These are phyloP conservation scores for Malurus alboscapulatus DNA, from an alignment of 2,113 vertebrate genomes.

Conservation along the genomic window DNA sequence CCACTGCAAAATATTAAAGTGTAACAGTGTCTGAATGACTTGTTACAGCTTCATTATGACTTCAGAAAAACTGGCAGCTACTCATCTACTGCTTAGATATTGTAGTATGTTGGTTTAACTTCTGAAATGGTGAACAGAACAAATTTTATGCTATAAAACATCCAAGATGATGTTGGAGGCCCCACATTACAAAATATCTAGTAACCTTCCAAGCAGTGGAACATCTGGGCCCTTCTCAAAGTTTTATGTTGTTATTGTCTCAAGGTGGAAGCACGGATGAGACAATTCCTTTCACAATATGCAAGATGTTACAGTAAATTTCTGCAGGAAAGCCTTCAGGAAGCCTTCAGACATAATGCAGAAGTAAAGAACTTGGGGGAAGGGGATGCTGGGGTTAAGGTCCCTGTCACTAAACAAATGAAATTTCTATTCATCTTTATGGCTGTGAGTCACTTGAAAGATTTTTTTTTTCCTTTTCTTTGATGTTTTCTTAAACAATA, in stretches of 20 bases:
- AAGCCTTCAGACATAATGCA: not conserved
- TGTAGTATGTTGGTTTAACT: not conserved
- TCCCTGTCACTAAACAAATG: not conserved
- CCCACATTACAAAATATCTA: not conserved
- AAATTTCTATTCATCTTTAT: not conserved
- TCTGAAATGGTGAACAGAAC: not conserved
- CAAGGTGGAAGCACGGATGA: not conserved
- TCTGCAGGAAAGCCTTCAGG: not conserved
- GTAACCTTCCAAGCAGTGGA: not conserved
- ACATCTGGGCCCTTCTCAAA: not conserved
- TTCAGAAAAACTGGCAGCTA: not conserved
- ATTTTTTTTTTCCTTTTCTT: not conserved
- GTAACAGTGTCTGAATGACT: not conserved
- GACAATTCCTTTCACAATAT: not conserved
- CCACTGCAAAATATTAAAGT: not conserved
- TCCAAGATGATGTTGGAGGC: not conserved
- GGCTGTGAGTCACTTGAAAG: not conserved
- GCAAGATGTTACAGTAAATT: not conserved
- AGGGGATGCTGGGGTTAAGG: rapidly evolving
- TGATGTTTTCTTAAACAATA: not conserved
- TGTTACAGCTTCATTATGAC: not conserved
- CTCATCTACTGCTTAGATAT: not conserved
- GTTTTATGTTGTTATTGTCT: not conserved
- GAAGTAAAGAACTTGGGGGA: not conserved
- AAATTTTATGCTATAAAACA: not conserved